Base-by-base conservation (phyloP, 1,140 invertebrate genomes). In the Druon quercuslanigerum region DNA sequence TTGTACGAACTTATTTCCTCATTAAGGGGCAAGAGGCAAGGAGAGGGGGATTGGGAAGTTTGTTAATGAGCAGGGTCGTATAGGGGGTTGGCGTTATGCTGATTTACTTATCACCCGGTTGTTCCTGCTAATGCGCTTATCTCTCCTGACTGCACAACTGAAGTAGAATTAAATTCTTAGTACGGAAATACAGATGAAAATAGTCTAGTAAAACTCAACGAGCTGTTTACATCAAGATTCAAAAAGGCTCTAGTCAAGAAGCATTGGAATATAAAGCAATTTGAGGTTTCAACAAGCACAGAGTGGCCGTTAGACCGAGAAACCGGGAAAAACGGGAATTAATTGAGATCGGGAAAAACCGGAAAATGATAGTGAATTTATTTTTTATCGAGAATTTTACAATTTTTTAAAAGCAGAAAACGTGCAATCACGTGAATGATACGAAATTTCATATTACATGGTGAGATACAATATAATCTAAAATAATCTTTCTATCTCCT, bases 1-100 rank as follows among this genome's bases (percentile, higher is more conserved):
- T 80, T 77, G 79, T 80, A 80, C 54, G 75, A 77, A 77, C 79
- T 80, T 80, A 77, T 80, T 80, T 80, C 73, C 70, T 76, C 73
- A 80, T 80, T 77, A 80, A 57, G 70, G 66, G 75, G 60, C 33
- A 71, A 76, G 71, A 9, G 17, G 51, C 70, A 20, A 3, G 56
- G 40, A 50, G 70, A 71, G 52, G 25, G 46, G 60, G 72, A 80
- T 75, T 66, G 73, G 71, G 74, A 80, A 75, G 51, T 75, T 80
- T 73, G 79, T 77, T 80, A 80, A 80, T 80, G 79, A 80, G 76
- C 74, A 70, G 73, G 71, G 71, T 77, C 40, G 76, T 70, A 20
- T 70, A 71, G 72, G 76, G 72, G 79, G 51, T 72, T 72, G 76
- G 72, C 76, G 79, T 77, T 80, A 80, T 74, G 76, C 71, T 76